Evolutionary conservation across 2,888 invertebrate species (phyloP).

Genomic region (Phytoseiulus persimilis): DNA sequence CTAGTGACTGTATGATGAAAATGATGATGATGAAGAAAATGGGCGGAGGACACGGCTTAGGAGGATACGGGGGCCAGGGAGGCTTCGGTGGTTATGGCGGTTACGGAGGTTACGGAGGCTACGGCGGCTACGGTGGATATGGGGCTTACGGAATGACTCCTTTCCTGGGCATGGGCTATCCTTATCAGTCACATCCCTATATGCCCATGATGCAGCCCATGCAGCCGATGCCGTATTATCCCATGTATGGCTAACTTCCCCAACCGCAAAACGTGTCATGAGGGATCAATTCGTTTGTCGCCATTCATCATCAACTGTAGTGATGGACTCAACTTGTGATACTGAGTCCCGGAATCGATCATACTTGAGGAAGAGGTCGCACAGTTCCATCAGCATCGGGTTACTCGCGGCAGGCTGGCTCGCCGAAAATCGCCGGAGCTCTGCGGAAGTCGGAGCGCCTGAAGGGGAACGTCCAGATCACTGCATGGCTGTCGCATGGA

Average conservation of each 20-base stretch:
- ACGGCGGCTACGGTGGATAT: neutral
- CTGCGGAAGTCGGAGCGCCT: no score
- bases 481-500: no score
- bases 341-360: no score
- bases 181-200: neutral
- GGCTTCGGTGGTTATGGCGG: neutral
- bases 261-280: no score
- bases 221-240: neutral
- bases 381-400: no score
- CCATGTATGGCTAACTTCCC: neutral
- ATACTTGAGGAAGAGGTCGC: no score
- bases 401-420: no score
- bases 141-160: neutral
- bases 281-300: no score
- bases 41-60: neutral
- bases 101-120: neutral
- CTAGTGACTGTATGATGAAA: neutral
- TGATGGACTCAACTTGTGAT: no score
- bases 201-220: neutral
- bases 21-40: neutral
- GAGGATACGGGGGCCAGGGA: neutral
- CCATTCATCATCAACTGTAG: no score
- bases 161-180: neutral
- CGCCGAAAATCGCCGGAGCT: no score
- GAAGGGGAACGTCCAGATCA: no score